A percentile compares a stretch with the other conserved stretches of the same genome.
Conservation (phyloP, 2,113 vertebrate genomes). For the Pelodiscus sinensis region DNA sequence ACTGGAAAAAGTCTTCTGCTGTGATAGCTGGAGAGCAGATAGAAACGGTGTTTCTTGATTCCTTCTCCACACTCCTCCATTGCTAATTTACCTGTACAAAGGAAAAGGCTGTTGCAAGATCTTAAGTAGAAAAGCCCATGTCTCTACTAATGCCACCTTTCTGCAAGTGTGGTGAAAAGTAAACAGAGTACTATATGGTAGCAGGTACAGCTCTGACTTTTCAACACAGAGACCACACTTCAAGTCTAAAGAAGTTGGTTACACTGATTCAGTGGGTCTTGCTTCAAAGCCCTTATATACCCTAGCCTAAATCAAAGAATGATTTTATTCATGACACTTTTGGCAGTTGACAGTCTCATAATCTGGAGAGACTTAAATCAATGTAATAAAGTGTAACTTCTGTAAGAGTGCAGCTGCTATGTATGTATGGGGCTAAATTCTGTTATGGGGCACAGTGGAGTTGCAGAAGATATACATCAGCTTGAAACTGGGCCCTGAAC, state of each 20-base stretch:
- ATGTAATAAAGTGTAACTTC: not conserved
- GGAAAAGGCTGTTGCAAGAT: not conserved
- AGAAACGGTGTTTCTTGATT: not conserved
- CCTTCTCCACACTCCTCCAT: not conserved
- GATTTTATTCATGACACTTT: not conserved
- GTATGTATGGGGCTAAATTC: not conserved
- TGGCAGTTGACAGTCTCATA: not conserved
- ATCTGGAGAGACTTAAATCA: not conserved
- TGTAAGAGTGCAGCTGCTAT: not conserved
- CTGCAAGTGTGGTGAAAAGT: constrained; percentile 2
- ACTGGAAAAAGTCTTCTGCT: constrained; percentile 14
- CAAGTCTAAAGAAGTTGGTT: constrained; percentile 23
- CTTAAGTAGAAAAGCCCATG: constrained; percentile 28
- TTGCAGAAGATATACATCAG: not conserved
- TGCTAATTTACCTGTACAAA: constrained; percentile 49
- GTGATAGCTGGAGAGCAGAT: constrained; percentile 54
- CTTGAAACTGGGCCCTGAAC: not conserved
- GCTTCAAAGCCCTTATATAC: not conserved
- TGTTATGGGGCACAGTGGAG: not conserved
- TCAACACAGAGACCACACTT: constrained; percentile 55
- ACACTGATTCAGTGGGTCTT: constrained; percentile 32
- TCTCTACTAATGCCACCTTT: not conserved
- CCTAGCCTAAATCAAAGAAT: constrained; percentile 20
- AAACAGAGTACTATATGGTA: not conserved
- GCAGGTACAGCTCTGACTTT: constrained; percentile 33